Evolutionary conservation across 2,113 vertebrate genomes (phyloP), one percentile per base, ranked within the genome.

Genomic region (Chamaea fasciata): DNA sequence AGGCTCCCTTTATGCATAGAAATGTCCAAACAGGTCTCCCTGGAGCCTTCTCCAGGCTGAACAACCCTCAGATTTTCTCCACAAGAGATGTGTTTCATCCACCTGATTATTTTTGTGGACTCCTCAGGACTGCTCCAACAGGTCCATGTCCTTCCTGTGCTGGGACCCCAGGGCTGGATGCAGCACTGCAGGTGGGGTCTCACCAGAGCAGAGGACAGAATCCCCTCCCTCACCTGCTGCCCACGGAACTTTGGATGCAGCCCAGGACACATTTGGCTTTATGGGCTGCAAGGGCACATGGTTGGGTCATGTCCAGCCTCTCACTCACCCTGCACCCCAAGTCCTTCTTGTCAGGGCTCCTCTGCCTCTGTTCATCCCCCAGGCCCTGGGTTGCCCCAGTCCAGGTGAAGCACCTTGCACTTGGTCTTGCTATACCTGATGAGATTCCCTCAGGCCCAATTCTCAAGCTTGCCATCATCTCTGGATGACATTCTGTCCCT

Each of bases 371-470:
- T 27, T 31, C 37, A 15, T 42, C 1, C 3, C 11, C 42, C 35
- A 27, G 35, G 23, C 3, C 11, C 19, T 27, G 23, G 19, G 9
- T 2, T 60, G 18, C 12, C 28, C n/a, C 0, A 0, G 6, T 8
- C 17, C 14, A 22, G 26, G n/a, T 22, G 17, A 21, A 56, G 56
- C 19, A 41, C n/a, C 24, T 59, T 14, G n/a, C n/a, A 49, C 26
- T 10, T 21, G 26, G 11, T 9, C 15, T 35, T 42, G 50, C 37
- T 65, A 27, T 73, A 23, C 10, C 37, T 23, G 19, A 5, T 28
- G 27, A 57, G 18, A 44, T 59, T 65, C 33, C 33, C 22, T 13
- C 59, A 13, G 33, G 10, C 19, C 10, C 23, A 23, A 1, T 11
- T 33, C 37, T 65, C 44, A 13, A 44, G 22, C 6, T 44, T 50